Percentiles rank a stretch among this genome's conserved stretches.
Conservation (phyloP, 1,140 invertebrate genomes). For the Meloidogyne exigua region DNA sequence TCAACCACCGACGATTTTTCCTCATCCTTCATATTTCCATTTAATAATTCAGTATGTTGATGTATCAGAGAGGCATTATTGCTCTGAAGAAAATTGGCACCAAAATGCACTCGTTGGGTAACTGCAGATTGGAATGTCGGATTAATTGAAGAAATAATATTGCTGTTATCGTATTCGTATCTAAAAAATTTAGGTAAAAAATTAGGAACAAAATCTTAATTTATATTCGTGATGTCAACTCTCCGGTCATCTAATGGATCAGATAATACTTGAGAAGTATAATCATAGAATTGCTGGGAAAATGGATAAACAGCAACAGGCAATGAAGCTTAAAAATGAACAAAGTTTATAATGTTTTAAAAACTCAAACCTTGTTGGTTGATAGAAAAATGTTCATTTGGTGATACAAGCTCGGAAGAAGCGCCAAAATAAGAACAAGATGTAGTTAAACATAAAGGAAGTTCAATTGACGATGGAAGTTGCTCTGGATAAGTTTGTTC, state of each 20-base stretch:
- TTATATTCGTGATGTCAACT: background rate
- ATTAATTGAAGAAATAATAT: background rate
- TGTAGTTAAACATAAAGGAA: background rate
- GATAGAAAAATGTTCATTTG: background rate
- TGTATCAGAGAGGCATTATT: background rate
- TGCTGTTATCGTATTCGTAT: slow-evolving; percentile 22
- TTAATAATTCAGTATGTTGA: background rate
- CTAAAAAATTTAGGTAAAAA: slow-evolving; percentile 2
- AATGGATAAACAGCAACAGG: background rate
- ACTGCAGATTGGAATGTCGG: background rate
- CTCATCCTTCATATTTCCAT: background rate
- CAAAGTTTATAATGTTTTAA: no score
- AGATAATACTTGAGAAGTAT: background rate
- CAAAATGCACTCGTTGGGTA: background rate
- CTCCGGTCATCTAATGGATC: background rate
- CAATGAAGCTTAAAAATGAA: background rate
- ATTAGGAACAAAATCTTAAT: background rate
- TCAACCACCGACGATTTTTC: background rate
- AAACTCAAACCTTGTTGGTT: background rate
- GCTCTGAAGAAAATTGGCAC: background rate
- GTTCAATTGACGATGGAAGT: background rate
- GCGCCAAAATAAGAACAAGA: background rate
- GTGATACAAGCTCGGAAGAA: background rate
- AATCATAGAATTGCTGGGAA: background rate
- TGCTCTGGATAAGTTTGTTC: background rate